A percentile compares a stretch with the other conserved stretches of the same genome.
These are phyloP conservation scores for Acholoe squamosa DNA, from an alignment of 2,888 invertebrate species.

Conservation along the genomic window DNA sequence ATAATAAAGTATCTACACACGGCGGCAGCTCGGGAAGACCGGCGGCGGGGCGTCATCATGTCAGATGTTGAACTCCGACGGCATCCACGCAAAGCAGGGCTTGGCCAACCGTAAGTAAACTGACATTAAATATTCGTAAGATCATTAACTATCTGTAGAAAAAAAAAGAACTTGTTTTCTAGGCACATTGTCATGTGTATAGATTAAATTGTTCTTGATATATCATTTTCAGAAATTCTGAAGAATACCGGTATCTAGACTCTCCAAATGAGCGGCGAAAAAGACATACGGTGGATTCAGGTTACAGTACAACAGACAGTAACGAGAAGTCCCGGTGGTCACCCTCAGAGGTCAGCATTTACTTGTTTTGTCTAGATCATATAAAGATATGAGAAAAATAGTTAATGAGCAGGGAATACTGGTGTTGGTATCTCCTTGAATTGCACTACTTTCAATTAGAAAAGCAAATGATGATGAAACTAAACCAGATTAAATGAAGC, in stretches of 20 bases:
- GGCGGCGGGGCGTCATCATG: conserved; percentile 79
- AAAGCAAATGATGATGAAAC: too few relatives aligned
- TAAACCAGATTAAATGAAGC: too few relatives aligned
- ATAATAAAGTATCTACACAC: conserved; percentile 97
- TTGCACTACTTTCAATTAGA: too few relatives aligned
- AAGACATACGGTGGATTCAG: conserved; percentile 93
- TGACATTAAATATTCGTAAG: neutral
- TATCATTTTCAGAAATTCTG: conserved; percentile 74
- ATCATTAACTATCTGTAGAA: neutral
- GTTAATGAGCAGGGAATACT: too few relatives aligned
- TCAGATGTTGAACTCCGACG: conserved; percentile 79
- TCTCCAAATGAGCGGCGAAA: conserved; percentile 84
- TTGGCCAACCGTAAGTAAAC: conserved; percentile 55
- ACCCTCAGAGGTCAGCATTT: conserved; percentile 77
- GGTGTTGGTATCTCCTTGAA: too few relatives aligned
- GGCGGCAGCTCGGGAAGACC: conserved; percentile 90
- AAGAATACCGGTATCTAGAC: conserved; percentile 78
- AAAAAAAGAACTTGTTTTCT: neutral
- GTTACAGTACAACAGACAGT: conserved; percentile 92
- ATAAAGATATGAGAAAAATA: too few relatives aligned
- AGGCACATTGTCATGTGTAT: neutral
- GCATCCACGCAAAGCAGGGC: conserved; percentile 72
- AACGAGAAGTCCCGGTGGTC: conserved; percentile 84
- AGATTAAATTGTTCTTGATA: neutral
- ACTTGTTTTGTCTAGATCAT: too few relatives aligned